A percentile compares a stretch with the other conserved stretches of the same genome.
These are phyloP conservation scores for Trissonchulus latispiculum DNA, from an alignment of 2,888 invertebrate genomes.

Conservation along the genomic window DNA sequence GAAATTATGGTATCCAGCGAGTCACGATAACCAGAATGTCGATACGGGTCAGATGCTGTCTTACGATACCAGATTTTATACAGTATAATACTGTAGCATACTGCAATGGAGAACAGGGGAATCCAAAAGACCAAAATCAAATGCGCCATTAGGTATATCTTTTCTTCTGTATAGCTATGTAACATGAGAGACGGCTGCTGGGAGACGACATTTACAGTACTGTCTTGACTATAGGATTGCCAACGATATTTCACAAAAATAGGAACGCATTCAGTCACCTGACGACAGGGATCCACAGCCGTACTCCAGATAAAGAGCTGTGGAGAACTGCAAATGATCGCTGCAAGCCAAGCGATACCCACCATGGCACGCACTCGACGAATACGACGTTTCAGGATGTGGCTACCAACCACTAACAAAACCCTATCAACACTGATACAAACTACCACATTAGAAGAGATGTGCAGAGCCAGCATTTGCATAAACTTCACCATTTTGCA, in stretches of 20 bases:
- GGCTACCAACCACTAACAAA: not conserved
- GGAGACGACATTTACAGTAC: not conserved
- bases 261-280: not conserved
- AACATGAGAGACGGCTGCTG: not conserved
- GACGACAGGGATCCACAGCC: not conserved
- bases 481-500: not conserved
- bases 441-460: constrained; percentile 5
- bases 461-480: not conserved
- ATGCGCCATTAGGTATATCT: not conserved
- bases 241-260: not conserved
- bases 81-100: not conserved
- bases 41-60: not conserved
- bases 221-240: not conserved
- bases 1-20: not conserved
- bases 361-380: not conserved
- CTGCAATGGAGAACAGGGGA: not conserved
- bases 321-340: not conserved
- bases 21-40: too few species aligned
- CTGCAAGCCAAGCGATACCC: not conserved
- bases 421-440: constrained; percentile 2
- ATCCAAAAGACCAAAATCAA: not conserved
- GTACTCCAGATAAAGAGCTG: not conserved
- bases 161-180: not conserved
- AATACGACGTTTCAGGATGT: not conserved
- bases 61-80: not conserved